These are phyloP conservation scores for Heteromormyrus szaboi DNA, from an alignment of 2,797 vertebrate species.

Conservation along the genomic window DNA sequence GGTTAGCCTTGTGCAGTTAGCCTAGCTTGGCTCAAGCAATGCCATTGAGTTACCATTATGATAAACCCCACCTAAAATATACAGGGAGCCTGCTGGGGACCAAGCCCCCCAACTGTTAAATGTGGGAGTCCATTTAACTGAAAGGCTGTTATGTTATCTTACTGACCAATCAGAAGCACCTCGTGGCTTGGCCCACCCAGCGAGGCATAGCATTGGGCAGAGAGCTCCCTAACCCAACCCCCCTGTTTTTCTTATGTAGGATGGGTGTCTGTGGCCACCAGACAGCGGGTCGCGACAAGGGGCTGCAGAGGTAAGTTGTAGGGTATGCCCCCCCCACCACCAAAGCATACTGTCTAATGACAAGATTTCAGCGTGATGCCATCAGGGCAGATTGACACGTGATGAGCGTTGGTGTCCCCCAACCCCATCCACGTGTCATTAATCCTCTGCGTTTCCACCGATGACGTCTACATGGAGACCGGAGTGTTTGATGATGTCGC, in stretches of 20 bases:
- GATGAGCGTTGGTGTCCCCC: conserved; percentile 20
- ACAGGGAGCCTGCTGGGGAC: neutral
- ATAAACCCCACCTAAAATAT: neutral
- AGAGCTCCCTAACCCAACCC: neutral
- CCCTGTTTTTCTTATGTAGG: conserved; percentile 52
- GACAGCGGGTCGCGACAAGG: conserved; percentile 70
- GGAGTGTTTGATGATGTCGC: conserved; percentile 42
- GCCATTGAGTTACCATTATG: neutral
- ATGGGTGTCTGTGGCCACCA: conserved; percentile 83
- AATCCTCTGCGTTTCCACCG: conserved; percentile 67
- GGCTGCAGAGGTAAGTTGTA: conserved; percentile 74
- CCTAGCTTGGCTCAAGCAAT: neutral
- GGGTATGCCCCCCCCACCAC: neutral
- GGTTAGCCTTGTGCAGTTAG: neutral
- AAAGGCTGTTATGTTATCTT: neutral
- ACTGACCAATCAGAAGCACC: neutral
- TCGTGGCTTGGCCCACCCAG: neutral
- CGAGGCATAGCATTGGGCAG: neutral
- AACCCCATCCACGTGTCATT: conserved; percentile 58
- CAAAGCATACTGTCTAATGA: neutral
- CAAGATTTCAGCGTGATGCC: neutral
- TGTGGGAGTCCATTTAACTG: neutral
- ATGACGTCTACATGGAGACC: conserved; percentile 71
- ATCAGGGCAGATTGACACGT: conserved; percentile 15
- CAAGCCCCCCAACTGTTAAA: neutral